Evolutionary conservation across 1,140 invertebrate species (phyloP).

Genomic region (Leptonema lineaticorne): DNA sequence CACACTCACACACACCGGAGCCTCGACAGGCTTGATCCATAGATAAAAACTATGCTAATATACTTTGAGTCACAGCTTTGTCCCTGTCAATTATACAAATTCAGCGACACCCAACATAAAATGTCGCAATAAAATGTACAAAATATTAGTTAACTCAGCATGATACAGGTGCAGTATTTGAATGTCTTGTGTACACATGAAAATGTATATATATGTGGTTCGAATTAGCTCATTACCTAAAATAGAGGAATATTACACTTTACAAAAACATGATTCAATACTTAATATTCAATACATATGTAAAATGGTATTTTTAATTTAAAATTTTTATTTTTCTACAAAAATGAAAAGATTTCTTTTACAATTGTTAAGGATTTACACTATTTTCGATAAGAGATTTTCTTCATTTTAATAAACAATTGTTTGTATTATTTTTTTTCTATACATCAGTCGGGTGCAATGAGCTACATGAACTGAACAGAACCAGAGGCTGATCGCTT

Average conservation of each 20-base stretch:
- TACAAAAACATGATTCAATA: conserved; percentile 40
- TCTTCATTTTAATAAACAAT: conserved; percentile 34
- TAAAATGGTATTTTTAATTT: conserved; percentile 39
- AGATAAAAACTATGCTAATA: conserved; percentile 10
- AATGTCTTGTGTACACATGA: conserved; percentile 38
- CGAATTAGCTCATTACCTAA: conserved; percentile 33
- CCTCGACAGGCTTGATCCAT: neutral
- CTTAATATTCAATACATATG: conserved; percentile 40
- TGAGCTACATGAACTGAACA: conserved; percentile 31
- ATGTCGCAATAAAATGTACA: conserved; percentile 52
- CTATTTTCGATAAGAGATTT: conserved; percentile 40
- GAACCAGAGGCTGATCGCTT: conserved; percentile 23
- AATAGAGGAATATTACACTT: conserved; percentile 43
- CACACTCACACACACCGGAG: conserved; percentile 1
- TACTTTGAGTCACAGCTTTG: conserved; percentile 16
- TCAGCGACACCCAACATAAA: conserved; percentile 19
- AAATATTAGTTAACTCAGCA: conserved; percentile 13
- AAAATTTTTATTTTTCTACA: conserved; percentile 42
- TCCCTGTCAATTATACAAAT: conserved; percentile 25
- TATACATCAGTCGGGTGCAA: conserved; percentile 42
- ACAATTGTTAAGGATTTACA: conserved; percentile 40
- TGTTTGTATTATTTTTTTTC: conserved; percentile 38
- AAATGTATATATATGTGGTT: conserved; percentile 24
- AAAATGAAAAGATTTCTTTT: conserved; percentile 42
- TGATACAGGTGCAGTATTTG: conserved; percentile 12